Percentiles rank a stretch among this genome's conserved stretches.
These are phyloP conservation scores for Prenolepis imparis DNA, from an alignment of 2,888 invertebrate species.

Conservation along the genomic window DNA sequence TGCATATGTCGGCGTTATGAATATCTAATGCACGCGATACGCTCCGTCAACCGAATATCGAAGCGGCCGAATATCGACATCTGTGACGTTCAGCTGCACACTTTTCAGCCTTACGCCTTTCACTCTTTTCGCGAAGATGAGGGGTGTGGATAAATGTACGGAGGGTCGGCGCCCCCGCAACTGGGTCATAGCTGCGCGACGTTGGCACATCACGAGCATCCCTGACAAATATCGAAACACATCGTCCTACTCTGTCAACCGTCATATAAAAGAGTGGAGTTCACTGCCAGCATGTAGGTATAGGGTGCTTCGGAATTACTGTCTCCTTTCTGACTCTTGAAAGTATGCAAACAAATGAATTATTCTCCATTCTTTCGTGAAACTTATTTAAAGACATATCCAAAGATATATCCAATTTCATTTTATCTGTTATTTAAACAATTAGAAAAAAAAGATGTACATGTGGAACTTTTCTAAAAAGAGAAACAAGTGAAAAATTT, in stretches of 20 bases:
- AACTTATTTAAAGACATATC: background rate
- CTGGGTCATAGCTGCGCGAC: constrained; percentile 4
- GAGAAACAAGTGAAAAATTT: background rate
- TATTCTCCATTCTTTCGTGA: background rate
- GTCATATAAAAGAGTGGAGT: background rate
- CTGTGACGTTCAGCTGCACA: background rate
- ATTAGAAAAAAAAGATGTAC: no score
- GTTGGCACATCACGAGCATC: constrained; percentile 16
- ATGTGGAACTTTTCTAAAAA: background rate
- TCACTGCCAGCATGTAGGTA: background rate
- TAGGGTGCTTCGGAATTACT: background rate
- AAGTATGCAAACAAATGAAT: background rate
- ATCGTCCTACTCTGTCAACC: constrained; percentile 14
- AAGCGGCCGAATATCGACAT: constrained; percentile 18
- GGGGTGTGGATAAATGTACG: background rate
- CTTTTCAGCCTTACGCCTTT: constrained; percentile 1
- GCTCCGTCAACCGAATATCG: constrained; percentile 22
- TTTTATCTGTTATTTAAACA: background rate
- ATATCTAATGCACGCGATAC: constrained; percentile 21
- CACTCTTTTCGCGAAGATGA: constrained; percentile 5
- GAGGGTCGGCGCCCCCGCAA: constrained; percentile 16
- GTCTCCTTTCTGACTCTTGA: background rate
- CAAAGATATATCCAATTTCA: background rate
- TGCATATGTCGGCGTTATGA: constrained; percentile 21
- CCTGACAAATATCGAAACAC: constrained; percentile 55